Percentiles rank a stretch among this genome's conserved stretches.
These are phyloP conservation scores for Laticauda laticaudata DNA, from an alignment of 2,113 vertebrate genomes.

Conservation along the genomic window DNA sequence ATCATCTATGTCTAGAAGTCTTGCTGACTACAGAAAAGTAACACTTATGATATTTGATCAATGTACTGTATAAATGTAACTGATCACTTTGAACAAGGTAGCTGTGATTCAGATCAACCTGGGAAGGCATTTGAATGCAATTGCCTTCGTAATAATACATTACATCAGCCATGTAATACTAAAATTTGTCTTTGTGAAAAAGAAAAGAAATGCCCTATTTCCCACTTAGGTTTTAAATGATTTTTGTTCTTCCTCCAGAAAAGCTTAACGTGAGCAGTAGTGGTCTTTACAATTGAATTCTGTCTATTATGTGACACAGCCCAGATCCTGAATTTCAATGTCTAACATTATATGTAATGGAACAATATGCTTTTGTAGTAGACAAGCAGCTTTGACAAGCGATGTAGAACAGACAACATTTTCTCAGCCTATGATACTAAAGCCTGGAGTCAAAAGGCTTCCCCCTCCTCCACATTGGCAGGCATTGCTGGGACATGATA, in stretches of 20 bases:
- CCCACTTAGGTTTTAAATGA: neutral
- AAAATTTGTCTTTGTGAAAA: neutral
- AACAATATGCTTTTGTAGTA: neutral
- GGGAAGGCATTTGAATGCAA: neutral
- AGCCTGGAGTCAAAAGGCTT: neutral
- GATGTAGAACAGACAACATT: constrained; percentile 4
- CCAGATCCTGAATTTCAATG: neutral
- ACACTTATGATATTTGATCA: neutral
- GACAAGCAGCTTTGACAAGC: constrained; percentile 7
- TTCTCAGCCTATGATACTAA: constrained; percentile 12
- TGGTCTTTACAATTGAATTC: neutral
- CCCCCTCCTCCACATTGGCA: neutral
- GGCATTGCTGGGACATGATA: constrained; percentile 15
- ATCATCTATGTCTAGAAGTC: neutral
- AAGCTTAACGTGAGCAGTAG: neutral
- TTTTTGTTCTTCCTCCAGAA: constrained; percentile 24
- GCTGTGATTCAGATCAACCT: neutral
- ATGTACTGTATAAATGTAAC: neutral
- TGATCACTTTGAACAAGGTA: neutral
- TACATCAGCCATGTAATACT: neutral
- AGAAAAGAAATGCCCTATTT: neutral
- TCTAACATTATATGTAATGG: neutral
- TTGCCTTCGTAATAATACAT: neutral
- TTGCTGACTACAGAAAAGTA: neutral
- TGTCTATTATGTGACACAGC: neutral